These are phyloP conservation scores for Caenorhabditis angaria DNA, from an alignment of 2,888 invertebrate genomes.

Conservation along the genomic window DNA sequence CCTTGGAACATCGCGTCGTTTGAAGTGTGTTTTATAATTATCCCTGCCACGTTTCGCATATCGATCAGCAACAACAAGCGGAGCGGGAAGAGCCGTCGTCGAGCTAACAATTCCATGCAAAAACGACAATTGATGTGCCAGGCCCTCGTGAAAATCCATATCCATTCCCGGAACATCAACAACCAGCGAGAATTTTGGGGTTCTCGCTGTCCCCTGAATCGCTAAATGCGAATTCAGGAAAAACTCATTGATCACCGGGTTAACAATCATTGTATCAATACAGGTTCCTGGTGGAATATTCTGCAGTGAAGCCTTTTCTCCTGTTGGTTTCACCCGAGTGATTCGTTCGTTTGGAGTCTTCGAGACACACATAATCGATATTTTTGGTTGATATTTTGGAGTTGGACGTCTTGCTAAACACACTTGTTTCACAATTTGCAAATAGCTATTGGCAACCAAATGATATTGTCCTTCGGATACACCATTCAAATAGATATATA, in stretches of 20 bases:
- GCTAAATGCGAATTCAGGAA: slow-evolving; percentile 27
- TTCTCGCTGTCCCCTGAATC: slow-evolving; percentile 31
- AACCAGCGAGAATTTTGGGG: slow-evolving; percentile 21
- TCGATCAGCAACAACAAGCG: slow-evolving; percentile 26
- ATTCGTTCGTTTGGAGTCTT: not conserved
- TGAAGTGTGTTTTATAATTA: not conserved
- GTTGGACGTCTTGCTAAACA: not conserved
- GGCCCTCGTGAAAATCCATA: slow-evolving; percentile 8
- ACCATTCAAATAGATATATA: slow-evolving; percentile 32
- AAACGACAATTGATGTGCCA: slow-evolving; percentile 20
- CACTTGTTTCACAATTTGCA: slow-evolving; percentile 7
- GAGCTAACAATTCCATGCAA: slow-evolving; percentile 25
- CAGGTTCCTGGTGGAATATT: slow-evolving; percentile 32
- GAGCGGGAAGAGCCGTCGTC: slow-evolving; percentile 18
- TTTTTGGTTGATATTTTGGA: not conserved
- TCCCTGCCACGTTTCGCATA: slow-evolving; percentile 25
- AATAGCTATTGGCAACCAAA: slow-evolving; percentile 9
- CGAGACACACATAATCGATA: not conserved
- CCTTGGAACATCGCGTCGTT: no score
- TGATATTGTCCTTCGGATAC: slow-evolving; percentile 24
- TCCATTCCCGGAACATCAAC: not conserved
- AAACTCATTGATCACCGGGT: slow-evolving; percentile 24
- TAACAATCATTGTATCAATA: slow-evolving; percentile 24
- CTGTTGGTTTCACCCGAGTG: not conserved
- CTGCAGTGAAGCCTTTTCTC: slow-evolving; percentile 3